Conservation (phyloP, 2,113 vertebrate genomes). For the Ramphastos sulfuratus region DNA sequence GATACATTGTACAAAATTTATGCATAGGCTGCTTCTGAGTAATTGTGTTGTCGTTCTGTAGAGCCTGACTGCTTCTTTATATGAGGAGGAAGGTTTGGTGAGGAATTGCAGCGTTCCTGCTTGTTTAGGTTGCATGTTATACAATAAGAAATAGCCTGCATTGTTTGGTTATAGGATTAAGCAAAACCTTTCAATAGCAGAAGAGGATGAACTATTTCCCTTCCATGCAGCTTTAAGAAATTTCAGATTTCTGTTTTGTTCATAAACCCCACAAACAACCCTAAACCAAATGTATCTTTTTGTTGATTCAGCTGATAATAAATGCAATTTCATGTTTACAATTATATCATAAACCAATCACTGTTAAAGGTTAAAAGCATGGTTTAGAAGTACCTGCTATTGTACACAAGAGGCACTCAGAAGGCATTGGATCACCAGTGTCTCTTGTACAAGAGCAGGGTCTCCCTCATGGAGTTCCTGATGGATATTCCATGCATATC, state of each 20-base stretch:
- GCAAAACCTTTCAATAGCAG: neutral
- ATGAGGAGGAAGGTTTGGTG: neutral
- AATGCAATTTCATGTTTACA: neutral
- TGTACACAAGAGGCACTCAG: neutral
- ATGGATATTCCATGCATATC: neutral
- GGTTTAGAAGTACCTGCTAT: neutral
- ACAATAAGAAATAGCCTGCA: neutral
- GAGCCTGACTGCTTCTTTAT: neutral
- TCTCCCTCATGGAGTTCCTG: neutral
- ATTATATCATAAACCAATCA: neutral
- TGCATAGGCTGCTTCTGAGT: too few relatives aligned
- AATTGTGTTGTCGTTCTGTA: neutral
- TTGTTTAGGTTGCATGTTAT: neutral
- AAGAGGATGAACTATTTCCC: neutral
- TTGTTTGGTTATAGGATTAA: neutral
- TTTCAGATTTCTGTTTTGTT: neutral
- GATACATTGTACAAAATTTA: neutral
- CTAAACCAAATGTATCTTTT: neutral
- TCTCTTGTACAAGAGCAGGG: neutral
- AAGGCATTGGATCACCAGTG: neutral
- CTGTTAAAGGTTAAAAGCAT: neutral
- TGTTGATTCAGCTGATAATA: neutral
- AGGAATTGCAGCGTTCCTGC: neutral
- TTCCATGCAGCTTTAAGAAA: neutral
- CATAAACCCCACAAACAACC: neutral